Conservation (phyloP, 2,797 vertebrate genomes). For the Sebastes nivosus region DNA sequence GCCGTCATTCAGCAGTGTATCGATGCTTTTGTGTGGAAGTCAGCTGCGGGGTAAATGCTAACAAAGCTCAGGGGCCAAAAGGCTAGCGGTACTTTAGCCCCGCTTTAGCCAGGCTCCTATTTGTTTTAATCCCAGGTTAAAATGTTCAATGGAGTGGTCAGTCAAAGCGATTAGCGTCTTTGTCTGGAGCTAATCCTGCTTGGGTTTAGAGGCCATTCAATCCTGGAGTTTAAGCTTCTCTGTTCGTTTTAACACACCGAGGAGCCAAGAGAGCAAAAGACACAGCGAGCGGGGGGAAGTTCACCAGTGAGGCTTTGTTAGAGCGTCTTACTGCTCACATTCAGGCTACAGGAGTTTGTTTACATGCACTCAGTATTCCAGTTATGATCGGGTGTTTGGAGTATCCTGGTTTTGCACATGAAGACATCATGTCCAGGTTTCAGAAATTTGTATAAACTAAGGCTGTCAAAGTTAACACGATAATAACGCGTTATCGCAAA, state of each 20-base stretch:
- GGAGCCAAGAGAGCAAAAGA: conserved; percentile 80
- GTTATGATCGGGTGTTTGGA: neutral
- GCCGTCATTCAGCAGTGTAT: neutral
- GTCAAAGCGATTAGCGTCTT: conserved; percentile 77
- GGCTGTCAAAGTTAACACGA: too few species aligned
- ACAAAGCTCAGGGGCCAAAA: conserved; percentile 46
- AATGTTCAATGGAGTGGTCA: conserved; percentile 53
- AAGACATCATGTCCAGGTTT: neutral
- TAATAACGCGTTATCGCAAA: too few species aligned
- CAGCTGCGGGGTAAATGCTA: conserved; percentile 6
- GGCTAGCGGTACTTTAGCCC: conserved; percentile 21
- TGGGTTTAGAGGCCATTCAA: conserved; percentile 72
- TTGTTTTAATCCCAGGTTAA: conserved; percentile 64
- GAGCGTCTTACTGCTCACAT: neutral
- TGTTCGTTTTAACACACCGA: conserved; percentile 82
- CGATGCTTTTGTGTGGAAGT: conserved; percentile 23
- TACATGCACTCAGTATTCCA: neutral
- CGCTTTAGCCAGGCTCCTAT: conserved; percentile 18
- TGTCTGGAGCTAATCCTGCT: conserved; percentile 67
- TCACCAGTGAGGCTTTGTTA: neutral
- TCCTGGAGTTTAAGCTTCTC: conserved; percentile 74
- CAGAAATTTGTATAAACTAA: neutral
- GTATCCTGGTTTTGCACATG: neutral
- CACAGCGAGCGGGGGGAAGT: neutral
- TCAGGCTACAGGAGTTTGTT: neutral